Conservation (phyloP, 2,797 vertebrate genomes). For the Silurus aristotelis region DNA sequence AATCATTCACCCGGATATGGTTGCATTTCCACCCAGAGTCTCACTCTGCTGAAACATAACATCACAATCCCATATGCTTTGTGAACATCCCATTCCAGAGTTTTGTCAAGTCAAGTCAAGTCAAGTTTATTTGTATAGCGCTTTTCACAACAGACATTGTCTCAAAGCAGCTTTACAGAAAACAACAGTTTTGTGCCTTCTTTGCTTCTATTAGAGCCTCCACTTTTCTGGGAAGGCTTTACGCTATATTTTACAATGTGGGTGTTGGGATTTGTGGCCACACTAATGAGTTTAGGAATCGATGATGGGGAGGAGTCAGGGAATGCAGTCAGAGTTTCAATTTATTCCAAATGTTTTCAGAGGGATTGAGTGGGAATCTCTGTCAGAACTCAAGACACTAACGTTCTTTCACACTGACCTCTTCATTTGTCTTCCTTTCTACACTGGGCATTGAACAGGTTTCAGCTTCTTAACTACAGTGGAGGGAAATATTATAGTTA, state of each 20-base stretch:
- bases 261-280: background rate
- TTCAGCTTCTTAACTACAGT: background rate
- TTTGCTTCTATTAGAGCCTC: background rate
- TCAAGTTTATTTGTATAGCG: no score
- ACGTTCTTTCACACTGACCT: background rate
- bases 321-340: background rate
- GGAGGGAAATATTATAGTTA: background rate
- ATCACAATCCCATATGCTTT: background rate
- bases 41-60: background rate
- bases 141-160: no score
- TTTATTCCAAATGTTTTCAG: background rate
- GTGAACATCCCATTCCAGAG: background rate
- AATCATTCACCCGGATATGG: background rate
- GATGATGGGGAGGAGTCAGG: background rate
- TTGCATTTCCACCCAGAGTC: background rate
- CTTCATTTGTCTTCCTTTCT: background rate
- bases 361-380: background rate
- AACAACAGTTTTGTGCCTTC: background rate
- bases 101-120: no score
- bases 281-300: background rate
- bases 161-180: no score
- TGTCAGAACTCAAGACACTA: background rate
- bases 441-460: background rate
- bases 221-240: background rate
- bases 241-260: background rate